phyloP scores from a whole-genome alignment of 2,797 vertebrate genomes.

The Erethizon dorsatum region DNA sequence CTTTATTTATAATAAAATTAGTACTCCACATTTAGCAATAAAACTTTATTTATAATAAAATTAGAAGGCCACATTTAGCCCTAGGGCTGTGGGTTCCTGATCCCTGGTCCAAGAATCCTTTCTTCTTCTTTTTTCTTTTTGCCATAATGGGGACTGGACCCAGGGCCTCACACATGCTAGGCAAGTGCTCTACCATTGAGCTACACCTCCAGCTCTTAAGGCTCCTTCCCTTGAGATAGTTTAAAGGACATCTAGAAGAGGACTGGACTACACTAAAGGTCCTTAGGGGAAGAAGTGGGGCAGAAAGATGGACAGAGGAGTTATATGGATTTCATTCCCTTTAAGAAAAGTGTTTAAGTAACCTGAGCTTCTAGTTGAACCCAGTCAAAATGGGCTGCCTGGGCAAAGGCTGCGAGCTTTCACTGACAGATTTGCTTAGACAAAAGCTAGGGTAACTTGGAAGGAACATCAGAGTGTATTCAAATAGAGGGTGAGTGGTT shows the following conservation, averaged over 20 bases:
- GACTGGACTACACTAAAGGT: neutral
- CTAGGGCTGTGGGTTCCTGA: neutral
- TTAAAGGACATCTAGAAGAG: neutral
- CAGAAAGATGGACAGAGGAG: neutral
- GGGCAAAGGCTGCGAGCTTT: neutral
- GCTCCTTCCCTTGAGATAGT: neutral
- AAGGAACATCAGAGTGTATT: slow-evolving; percentile 4
- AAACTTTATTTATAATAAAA: slow-evolving; percentile 47
- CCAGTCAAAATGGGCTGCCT: neutral
- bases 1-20: slow-evolving; percentile 5
- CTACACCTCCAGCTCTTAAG: neutral
- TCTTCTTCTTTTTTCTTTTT: neutral
- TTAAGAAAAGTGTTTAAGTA: neutral
- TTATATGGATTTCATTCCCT: neutral
- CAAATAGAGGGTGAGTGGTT: neutral
- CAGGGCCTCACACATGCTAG: neutral
- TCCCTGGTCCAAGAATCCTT: neutral
- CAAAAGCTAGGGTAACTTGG: neutral
- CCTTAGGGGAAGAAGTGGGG: neutral
- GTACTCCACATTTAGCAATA: neutral
- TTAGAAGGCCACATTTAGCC: neutral
- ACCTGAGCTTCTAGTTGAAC: neutral
- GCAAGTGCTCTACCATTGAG: neutral
- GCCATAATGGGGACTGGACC: neutral
- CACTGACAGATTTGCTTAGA: neutral